Evolutionary conservation across 2,797 vertebrate species (phyloP).

Genomic region (Typhlichthys eigenmanni): DNA sequence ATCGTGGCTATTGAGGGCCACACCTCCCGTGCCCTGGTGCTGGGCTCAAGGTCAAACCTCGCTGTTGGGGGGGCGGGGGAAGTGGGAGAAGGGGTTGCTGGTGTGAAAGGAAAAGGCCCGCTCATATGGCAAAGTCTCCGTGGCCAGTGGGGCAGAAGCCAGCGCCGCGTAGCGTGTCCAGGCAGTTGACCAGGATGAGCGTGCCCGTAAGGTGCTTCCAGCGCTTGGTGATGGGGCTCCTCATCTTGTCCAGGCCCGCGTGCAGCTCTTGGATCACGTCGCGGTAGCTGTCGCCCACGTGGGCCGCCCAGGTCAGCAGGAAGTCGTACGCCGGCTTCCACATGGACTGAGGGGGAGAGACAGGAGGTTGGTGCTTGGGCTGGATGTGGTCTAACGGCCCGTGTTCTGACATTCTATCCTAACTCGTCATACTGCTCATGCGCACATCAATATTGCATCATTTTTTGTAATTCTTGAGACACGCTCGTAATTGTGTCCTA

Average conservation of each 20-base stretch:
- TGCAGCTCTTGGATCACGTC: conserved; percentile 97
- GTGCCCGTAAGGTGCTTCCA: conserved; percentile 97
- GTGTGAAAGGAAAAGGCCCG: not conserved
- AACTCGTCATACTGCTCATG: too few species aligned
- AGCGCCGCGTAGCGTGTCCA: conserved; percentile 86
- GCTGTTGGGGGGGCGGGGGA: not conserved
- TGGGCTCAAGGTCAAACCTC: not conserved
- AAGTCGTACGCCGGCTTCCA: conserved; percentile 98
- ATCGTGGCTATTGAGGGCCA: too few species aligned
- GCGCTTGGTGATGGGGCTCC: conserved; percentile 92
- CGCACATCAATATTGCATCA: too few species aligned
- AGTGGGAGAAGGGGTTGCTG: not conserved
- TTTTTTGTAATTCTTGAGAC: too few species aligned
- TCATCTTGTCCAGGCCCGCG: conserved; percentile 92
- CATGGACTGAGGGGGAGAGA: conserved; percentile 82
- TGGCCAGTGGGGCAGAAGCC: conserved; percentile 88
- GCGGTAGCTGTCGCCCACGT: conserved; percentile 94
- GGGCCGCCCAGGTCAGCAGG: conserved; percentile 92
- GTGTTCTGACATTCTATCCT: too few species aligned
- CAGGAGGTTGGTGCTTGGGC: not conserved
- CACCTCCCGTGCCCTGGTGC: too few species aligned
- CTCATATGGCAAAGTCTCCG: conserved; percentile 88
- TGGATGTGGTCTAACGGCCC: too few species aligned
- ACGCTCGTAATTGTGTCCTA: too few species aligned
- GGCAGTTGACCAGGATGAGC: conserved; percentile 90